phyloP scores from a whole-genome alignment of 2,888 invertebrate species.

The Tetrapedia diversipes region DNA sequence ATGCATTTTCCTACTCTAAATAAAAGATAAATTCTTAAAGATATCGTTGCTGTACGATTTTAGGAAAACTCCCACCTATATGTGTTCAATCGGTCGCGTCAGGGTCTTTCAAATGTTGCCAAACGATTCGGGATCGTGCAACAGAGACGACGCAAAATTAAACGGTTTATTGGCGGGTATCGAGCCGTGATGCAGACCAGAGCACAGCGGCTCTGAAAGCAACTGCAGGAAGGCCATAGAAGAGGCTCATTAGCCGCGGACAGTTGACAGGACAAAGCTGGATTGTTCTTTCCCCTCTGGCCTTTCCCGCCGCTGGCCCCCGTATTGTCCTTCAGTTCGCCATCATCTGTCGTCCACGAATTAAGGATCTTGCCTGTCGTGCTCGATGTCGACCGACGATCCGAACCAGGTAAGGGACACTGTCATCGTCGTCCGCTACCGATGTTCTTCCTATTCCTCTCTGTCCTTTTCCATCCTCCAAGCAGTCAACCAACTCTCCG shows the following conservation, averaged over 20 bases:
- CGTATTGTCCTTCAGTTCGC: constrained; percentile 29
- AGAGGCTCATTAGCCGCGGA: constrained; percentile 69
- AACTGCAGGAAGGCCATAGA: constrained; percentile 49
- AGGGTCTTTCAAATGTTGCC: too few species aligned
- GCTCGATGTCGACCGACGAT: constrained; percentile 53
- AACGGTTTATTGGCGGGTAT: constrained; percentile 66
- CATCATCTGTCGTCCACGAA: constrained; percentile 57
- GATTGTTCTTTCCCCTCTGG: constrained; percentile 51
- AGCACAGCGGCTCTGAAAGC: constrained; percentile 40
- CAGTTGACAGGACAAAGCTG: constrained; percentile 72
- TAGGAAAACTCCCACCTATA: too few species aligned
- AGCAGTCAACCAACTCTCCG: too few species aligned
- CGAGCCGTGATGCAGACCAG: constrained; percentile 55
- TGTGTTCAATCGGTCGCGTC: too few species aligned
- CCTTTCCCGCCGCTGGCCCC: background rate
- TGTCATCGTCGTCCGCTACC: constrained; percentile 62
- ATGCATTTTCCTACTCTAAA: too few species aligned
- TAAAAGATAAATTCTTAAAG: too few species aligned
- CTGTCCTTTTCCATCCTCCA: too few species aligned
- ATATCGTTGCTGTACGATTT: too few species aligned
- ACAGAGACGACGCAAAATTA: constrained; percentile 49
- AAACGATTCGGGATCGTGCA: background rate
- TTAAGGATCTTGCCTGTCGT: constrained; percentile 45
- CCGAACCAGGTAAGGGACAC: constrained; percentile 56
- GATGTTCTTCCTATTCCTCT: constrained; percentile 37